These are phyloP conservation scores for Eupristina koningsbergeri DNA, from an alignment of 1,140 invertebrate species.

Conservation along the genomic window DNA sequence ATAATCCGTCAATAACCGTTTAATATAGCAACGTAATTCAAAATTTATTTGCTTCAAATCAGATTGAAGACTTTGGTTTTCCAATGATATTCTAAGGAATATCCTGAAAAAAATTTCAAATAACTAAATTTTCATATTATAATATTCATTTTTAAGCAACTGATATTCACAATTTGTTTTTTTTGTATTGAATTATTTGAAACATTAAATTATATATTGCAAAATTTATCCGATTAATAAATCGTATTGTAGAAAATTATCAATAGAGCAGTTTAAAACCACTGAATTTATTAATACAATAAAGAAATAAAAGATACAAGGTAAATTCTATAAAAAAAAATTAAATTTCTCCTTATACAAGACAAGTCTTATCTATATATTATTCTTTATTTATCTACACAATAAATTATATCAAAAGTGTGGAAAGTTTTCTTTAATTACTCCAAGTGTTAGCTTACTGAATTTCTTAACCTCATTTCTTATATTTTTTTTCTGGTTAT, in stretches of 20 bases:
- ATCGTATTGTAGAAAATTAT: background rate
- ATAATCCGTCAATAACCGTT: no score
- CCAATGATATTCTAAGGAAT: no score
- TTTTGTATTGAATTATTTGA: no score
- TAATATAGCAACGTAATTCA: no score
- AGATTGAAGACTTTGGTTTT: no score
- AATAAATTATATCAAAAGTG: background rate
- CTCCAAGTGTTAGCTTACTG: background rate
- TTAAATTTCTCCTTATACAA: background rate
- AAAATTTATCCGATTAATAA: background rate
- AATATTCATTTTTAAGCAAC: no score
- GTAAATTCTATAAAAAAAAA: background rate
- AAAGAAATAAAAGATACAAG: background rate
- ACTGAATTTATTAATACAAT: background rate
- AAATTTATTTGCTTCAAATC: no score
- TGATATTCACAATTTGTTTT: no score
- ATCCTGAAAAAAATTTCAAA: no score
- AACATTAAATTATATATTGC: no score
- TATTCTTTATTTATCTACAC: background rate
- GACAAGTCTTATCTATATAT: background rate
- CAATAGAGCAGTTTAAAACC: background rate
- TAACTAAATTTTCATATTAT: no score
- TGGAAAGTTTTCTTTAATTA: conserved; percentile 22
- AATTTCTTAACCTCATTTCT: background rate
- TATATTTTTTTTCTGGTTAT: background rate